phyloP scores from a whole-genome alignment of 2,113 vertebrate species.

The Xiphophorus hellerii region DNA sequence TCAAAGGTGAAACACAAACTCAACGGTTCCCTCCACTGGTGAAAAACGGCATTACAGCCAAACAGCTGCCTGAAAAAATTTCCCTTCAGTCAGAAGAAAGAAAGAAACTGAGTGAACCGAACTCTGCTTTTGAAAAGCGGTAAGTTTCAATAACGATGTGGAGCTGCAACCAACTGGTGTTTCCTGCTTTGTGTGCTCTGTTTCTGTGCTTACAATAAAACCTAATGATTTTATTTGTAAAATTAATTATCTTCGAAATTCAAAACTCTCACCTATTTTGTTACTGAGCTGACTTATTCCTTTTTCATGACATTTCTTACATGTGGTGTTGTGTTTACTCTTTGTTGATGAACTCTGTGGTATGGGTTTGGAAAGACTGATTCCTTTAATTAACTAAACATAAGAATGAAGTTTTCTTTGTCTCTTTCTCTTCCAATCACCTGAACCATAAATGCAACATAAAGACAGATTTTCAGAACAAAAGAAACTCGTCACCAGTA shows the following conservation, averaged over 20 bases:
- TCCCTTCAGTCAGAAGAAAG: conserved; percentile 35
- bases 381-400: not conserved
- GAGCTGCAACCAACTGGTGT: conserved; percentile 1
- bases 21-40: conserved; percentile 24
- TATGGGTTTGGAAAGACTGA: not conserved
- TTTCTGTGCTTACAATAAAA: not conserved
- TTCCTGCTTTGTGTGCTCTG: not conserved
- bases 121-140: conserved; percentile 43
- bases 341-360: not conserved
- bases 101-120: conserved; percentile 9
- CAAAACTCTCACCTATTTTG: not conserved
- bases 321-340: not conserved
- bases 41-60: conserved; percentile 7
- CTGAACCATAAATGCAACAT: too few species aligned
- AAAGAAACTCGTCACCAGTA: too few species aligned
- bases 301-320: not conserved
- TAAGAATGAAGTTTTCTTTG: not conserved
- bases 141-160: conserved; percentile 52
- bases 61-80: not conserved
- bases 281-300: not conserved
- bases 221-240: conserved; percentile 4
- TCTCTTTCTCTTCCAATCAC: too few species aligned
- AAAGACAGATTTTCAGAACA: too few species aligned
- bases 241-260: not conserved
- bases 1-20: conserved; percentile 1